Base-by-base conservation (phyloP, 2,888 invertebrate species). In the Panzeria rudis region DNA sequence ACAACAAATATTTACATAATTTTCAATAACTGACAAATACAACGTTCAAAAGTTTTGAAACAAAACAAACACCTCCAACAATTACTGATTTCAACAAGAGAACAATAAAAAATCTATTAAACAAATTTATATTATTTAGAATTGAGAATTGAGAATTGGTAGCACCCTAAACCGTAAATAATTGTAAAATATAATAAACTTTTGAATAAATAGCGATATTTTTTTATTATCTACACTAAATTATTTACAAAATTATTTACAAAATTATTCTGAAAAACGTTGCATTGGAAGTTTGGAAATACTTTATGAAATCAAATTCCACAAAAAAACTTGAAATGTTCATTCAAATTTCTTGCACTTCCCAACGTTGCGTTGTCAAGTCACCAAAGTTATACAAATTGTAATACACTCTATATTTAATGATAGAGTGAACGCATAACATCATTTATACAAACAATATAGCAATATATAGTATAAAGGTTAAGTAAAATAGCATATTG, bases 1-100 rank as follows among this genome's bases (percentile, higher is more conserved):
- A 35, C 8, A 23, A 9, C 50, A 32, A 59, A 20, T 32, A 25
- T 61, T 69, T 17, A 44, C 20, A 68, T 75, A 64, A 72, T 66
- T 80, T 72, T 3, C 62, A 62, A 64, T 72, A 72, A 72, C 72
- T 79, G 56, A 29, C 29, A 54, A 52, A 79, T 52, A 62, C 20
- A 50, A 79, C 71, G 71, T 61, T 73, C 61, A 73, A 73, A 52
- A 41, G 41, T 20, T 54, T 56, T 25, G 17, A 17, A 50, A 71
- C 41, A 71, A 29, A 20, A 13, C 41, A 64, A 35, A 64, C 52
- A 32, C 47, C 15, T 15, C 17, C n/a, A 61, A 61, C 17, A 44
- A 38, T 23, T 29, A 44, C 20, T 20, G 20, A 72, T 29, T 32
- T 17, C 50, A 52, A 41, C 64, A 29, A 32, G 71, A 44, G 75